Evolutionary conservation across 2,113 vertebrate genomes (phyloP), one percentile per base, ranked within the genome.

Genomic region (Tragelaphus strepsiceros): DNA sequence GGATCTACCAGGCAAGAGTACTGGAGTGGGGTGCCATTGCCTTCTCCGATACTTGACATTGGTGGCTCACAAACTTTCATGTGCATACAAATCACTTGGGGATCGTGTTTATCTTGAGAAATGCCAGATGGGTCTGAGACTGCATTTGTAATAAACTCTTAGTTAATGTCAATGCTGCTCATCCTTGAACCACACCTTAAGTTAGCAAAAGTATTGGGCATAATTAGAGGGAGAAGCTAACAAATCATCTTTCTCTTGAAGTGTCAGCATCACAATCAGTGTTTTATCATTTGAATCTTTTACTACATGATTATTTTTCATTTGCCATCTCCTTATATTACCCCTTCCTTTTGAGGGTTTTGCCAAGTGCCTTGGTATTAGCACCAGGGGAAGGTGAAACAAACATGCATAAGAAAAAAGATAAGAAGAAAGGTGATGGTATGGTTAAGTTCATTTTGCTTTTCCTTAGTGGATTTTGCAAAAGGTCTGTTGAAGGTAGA

Each of bases 401-500:
- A 67, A 96, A 78, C 8, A 89, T 2, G 16, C 35, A 80, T 15
- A 51, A 90, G 53, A 91, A 43, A 88, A 94, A 80, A 58, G 74
- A 93, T 87, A 95, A 58, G 49, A 82, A 96, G 74, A 92, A 92
- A 94, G 67, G 12, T 39, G 21, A 78, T 26, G 30, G 46, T 6
- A 35, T n/a, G 30, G n/a, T 3, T 93, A 67, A 87, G 32, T 88
- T 15, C 4, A 84, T 71, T 91, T 90, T 43, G 24, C 59, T 94
- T 98, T 59, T 92, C 77, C 11, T 71, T 30, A 35, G 32, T 97
- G 88, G 51, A 67, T 53, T 89, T 82, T 86, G 22, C 39, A 88
- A 77, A 97, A 96, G 54, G 82, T 82, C 96, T 97, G 35, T 78
- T 85, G 81, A 98, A 97, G 74, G 87, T 96, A 43, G 93, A 97